These are phyloP conservation scores for Asteroscopus sphinx DNA, from an alignment of 2,888 invertebrate species.

Conservation along the genomic window DNA sequence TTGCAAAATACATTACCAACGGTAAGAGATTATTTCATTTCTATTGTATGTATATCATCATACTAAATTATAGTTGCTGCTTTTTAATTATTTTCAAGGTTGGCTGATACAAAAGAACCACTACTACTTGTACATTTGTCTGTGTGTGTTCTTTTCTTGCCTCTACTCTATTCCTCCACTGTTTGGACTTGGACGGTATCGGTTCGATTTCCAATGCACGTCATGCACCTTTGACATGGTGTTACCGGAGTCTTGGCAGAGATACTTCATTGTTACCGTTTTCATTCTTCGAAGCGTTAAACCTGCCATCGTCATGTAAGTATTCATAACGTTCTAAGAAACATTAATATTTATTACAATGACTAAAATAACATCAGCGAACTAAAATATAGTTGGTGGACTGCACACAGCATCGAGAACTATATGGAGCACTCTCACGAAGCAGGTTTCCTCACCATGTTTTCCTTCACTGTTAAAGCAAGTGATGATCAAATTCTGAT, in stretches of 20 bases:
- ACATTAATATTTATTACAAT: not conserved
- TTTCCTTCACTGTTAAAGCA: too few relatives aligned
- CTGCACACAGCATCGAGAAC: too few relatives aligned
- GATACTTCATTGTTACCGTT: slow-evolving; percentile 69
- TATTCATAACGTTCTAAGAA: slow-evolving; percentile 21
- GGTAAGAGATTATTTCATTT: slow-evolving; percentile 68
- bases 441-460: too few relatives aligned
- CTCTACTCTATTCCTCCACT: slow-evolving; percentile 78
- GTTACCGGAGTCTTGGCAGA: slow-evolving; percentile 70
- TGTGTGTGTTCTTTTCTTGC: slow-evolving; percentile 74
- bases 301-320: slow-evolving; percentile 81
- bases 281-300: slow-evolving; percentile 78
- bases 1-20: slow-evolving; percentile 77
- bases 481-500: too few relatives aligned
- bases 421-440: too few relatives aligned
- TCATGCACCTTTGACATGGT: slow-evolving; percentile 81
- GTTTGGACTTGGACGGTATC: slow-evolving; percentile 78
- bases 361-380: not conserved
- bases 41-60: slow-evolving; percentile 18
- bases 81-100: slow-evolving; percentile 67
- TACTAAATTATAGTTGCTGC: slow-evolving; percentile 22
- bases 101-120: slow-evolving; percentile 74
- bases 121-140: slow-evolving; percentile 71
- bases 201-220: slow-evolving; percentile 79
- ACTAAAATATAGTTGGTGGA: too few relatives aligned